Percentiles rank a stretch among this genome's conserved stretches.
These are phyloP conservation scores for Poeciliopsis gracilis DNA, from an alignment of 2,797 vertebrate genomes.

Conservation along the genomic window DNA sequence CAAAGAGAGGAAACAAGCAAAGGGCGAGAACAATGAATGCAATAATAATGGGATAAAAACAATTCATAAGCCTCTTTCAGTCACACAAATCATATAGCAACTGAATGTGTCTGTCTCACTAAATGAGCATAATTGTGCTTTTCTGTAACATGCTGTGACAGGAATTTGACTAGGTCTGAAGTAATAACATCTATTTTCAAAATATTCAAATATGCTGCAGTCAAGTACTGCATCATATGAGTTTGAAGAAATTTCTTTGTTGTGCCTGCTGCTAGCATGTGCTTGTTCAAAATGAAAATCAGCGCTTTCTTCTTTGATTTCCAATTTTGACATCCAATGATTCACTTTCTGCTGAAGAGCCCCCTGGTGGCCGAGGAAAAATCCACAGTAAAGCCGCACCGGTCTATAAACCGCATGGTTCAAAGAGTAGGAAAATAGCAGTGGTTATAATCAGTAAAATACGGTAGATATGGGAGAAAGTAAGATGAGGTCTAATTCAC, in stretches of 20 bases:
- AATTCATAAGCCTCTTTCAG: slow-evolving; percentile 4
- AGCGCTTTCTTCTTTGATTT: no score
- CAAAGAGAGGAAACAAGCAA: slow-evolving; percentile 19
- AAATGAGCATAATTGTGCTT: background rate
- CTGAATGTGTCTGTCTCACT: slow-evolving; percentile 1
- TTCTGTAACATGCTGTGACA: background rate
- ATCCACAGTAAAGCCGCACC: no score
- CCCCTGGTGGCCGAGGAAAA: no score
- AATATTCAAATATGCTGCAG: background rate
- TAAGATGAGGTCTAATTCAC: background rate
- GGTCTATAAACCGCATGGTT: no score
- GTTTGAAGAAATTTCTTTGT: no score
- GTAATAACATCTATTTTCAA: background rate
- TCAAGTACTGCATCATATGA: background rate
- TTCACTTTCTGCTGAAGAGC: no score
- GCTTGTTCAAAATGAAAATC: no score
- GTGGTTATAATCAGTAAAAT: no score
- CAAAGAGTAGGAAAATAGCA: no score
- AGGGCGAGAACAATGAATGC: slow-evolving; percentile 13
- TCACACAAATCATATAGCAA: background rate
- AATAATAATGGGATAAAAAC: slow-evolving; percentile 26
- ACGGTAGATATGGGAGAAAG: background rate
- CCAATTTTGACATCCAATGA: no score
- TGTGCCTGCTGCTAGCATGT: no score
- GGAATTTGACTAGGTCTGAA: background rate